Conservation (phyloP, 2,888 invertebrate genomes). For the Thymelicus acteon region DNA sequence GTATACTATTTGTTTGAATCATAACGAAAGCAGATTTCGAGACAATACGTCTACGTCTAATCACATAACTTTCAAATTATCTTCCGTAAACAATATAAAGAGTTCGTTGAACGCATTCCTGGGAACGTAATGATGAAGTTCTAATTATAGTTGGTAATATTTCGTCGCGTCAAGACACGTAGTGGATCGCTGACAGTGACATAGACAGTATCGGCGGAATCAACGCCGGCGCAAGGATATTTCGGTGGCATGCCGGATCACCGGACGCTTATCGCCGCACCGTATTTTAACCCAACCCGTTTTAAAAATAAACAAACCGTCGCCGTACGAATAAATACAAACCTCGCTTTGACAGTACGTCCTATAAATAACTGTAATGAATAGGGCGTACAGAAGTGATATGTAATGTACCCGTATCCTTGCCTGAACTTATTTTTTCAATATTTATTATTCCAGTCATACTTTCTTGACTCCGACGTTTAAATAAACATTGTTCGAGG, state of each 20-base stretch:
- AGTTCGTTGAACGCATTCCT: conserved; percentile 66
- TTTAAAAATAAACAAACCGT: conserved; percentile 80
- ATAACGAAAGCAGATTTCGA: conserved; percentile 30
- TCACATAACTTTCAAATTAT: conserved; percentile 25
- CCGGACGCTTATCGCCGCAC: conserved; percentile 75
- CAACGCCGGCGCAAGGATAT: conserved; percentile 61
- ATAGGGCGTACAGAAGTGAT: conserved; percentile 77
- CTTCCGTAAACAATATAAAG: conserved; percentile 45
- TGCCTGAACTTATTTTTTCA: conserved; percentile 77
- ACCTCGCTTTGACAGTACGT: conserved; percentile 77
- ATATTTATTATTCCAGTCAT: conserved; percentile 70
- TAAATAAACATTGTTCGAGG: conserved; percentile 23
- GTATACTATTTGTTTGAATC: neutral
- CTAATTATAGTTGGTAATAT: conserved; percentile 71
- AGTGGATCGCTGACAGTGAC: conserved; percentile 66
- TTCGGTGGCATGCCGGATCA: conserved; percentile 60
- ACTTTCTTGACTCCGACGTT: conserved; percentile 7
- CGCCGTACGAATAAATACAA: conserved; percentile 79
- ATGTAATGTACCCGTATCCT: conserved; percentile 78
- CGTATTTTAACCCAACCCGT: conserved; percentile 75
- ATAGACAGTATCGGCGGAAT: conserved; percentile 64
- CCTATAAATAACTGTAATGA: conserved; percentile 83
- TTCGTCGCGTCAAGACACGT: conserved; percentile 65
- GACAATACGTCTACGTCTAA: conserved; percentile 19
- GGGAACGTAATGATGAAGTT: conserved; percentile 60